Percentiles rank a stretch among this genome's conserved stretches.
Evolutionary conservation across 2,797 vertebrate species (phyloP).

Genomic region (Oreortyx pictus): DNA sequence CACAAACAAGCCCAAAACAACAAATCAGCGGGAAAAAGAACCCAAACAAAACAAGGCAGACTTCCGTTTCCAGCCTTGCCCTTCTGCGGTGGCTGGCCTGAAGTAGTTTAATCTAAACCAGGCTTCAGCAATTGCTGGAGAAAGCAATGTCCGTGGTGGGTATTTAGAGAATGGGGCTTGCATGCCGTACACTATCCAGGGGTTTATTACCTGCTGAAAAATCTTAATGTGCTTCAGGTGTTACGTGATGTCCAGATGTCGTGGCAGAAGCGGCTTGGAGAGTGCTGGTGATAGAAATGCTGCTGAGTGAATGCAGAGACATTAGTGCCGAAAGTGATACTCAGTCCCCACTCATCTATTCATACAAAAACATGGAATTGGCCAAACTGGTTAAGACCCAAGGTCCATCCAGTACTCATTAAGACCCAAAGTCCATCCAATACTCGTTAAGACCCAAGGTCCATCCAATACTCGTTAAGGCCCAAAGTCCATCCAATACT

Average conservation of each 20-base stretch:
- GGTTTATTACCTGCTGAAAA: constrained; percentile 73
- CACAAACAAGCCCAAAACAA: constrained; percentile 41
- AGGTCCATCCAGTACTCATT: not conserved
- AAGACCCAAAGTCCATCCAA: not conserved
- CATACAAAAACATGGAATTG: not conserved
- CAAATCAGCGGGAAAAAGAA: not conserved
- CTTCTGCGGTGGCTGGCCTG: constrained; percentile 37
- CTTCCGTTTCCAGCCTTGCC: constrained; percentile 46
- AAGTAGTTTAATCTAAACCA: constrained; percentile 72
- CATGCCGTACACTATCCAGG: constrained; percentile 13
- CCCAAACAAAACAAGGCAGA: constrained; percentile 30
- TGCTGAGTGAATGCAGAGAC: constrained; percentile 8
- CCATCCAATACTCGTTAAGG: not conserved
- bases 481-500: not conserved
- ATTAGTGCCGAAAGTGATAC: not conserved
- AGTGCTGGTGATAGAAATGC: constrained; percentile 48
- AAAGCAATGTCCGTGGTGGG: constrained; percentile 49
- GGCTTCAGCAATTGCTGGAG: constrained; percentile 53
- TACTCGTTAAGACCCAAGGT: not conserved
- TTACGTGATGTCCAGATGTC: constrained; percentile 53
- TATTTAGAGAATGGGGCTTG: constrained; percentile 22
- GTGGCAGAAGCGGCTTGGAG: constrained; percentile 38
- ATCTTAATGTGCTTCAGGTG: constrained; percentile 64
- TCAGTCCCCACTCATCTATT: constrained; percentile 14
- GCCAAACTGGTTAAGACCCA: not conserved